Percentiles rank a stretch among this genome's conserved stretches.
phyloP scores from a whole-genome alignment of 1,140 invertebrate species.

The Orius insidiosus region DNA sequence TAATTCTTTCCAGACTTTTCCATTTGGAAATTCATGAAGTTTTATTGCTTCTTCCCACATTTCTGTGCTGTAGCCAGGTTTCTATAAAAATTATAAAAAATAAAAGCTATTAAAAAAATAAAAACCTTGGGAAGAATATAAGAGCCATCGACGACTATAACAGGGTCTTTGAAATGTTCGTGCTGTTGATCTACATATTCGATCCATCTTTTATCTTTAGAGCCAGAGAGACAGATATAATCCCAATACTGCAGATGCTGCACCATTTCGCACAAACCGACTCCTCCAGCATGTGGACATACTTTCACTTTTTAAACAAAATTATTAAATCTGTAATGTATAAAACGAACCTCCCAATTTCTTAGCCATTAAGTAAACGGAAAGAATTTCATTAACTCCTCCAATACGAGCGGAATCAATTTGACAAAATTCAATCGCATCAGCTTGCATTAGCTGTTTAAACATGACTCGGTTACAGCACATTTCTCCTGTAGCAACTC shows the following conservation, averaged over 20 bases:
- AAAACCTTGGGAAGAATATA: constrained; percentile 54
- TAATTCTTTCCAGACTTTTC: constrained; percentile 44
- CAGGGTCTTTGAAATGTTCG: constrained; percentile 64
- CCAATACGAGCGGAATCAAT: constrained; percentile 77
- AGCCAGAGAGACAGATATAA: constrained; percentile 52
- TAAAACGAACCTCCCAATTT: constrained; percentile 41
- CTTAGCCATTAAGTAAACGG: constrained; percentile 75
- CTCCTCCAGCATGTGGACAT: constrained; percentile 82
- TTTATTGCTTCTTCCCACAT: constrained; percentile 45
- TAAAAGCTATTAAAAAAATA: background rate
- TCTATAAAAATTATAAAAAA: constrained; percentile 27
- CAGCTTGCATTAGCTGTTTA: constrained; percentile 71
- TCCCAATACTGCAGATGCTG: constrained; percentile 85
- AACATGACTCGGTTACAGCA: constrained; percentile 82
- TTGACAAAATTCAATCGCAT: constrained; percentile 72
- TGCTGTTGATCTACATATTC: constrained; percentile 83
- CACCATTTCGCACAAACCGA: constrained; percentile 83
- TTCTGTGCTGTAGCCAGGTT: constrained; percentile 61
- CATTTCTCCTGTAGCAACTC: constrained; percentile 81
- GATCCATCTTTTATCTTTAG: constrained; percentile 49
- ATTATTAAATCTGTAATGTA: no score
- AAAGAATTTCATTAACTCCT: constrained; percentile 73
- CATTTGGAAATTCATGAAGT: constrained; percentile 55
- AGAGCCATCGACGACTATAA: constrained; percentile 42
- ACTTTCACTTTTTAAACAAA: constrained; percentile 60